phyloP scores from a whole-genome alignment of 37 sponge, comb jelly and placozoan species.

The Spongilla lacustris region DNA sequence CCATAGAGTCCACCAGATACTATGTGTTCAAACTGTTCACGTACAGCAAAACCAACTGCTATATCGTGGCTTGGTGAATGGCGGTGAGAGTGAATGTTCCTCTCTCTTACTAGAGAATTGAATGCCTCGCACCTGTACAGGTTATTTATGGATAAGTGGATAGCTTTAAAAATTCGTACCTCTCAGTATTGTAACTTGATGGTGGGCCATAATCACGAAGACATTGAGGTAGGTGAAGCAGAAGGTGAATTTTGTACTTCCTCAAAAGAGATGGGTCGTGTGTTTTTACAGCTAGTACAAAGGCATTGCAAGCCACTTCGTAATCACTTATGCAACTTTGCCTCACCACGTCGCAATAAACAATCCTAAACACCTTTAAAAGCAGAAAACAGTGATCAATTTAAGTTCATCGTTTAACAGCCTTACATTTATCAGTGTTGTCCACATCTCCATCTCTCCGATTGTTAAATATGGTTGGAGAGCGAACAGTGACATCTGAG shows the following conservation, averaged over 20 bases:
- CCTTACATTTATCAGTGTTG: slow-evolving; percentile 2
- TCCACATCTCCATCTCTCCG: slow-evolving; percentile 14
- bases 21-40: not conserved
- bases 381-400: not conserved
- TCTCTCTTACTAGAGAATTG: not conserved
- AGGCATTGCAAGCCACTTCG: not conserved
- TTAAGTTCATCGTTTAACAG: not conserved
- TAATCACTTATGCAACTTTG: not conserved
- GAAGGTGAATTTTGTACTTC: not conserved
- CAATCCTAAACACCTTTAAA: slow-evolving; percentile 22
- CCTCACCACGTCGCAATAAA: slow-evolving; percentile 4
- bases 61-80: slow-evolving; percentile 6
- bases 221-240: slow-evolving; percentile 30
- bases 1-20: too few relatives aligned
- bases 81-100: not conserved
- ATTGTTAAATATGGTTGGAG: slow-evolving; percentile 4
- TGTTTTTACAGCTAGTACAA: slow-evolving; percentile 18
- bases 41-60: not conserved
- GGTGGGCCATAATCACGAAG: slow-evolving; percentile 49
- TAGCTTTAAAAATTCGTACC: slow-evolving; percentile 12
- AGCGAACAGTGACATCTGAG: slow-evolving; percentile 31
- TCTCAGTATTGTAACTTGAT: slow-evolving; percentile 36
- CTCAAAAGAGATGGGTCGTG: not conserved
- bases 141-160: not conserved
- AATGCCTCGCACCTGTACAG: slow-evolving; percentile 7